Base-by-base conservation (phyloP, 2,113 vertebrate species). In the Hippocampus mohnikei region DNA sequence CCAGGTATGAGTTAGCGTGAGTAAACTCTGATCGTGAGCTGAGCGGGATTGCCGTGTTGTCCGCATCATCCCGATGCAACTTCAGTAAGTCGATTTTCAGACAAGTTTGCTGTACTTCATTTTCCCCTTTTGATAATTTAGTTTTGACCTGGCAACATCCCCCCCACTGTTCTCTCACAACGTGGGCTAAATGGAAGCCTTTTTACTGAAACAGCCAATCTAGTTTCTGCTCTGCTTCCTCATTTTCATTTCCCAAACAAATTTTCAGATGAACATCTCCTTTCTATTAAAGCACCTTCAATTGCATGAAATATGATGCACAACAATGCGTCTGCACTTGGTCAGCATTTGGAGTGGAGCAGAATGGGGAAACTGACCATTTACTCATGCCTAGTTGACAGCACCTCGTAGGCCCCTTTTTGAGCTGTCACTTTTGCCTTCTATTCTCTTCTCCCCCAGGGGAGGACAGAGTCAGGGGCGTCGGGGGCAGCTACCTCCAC, bases 241-340 rank as follows among this genome's bases (percentile, higher is more conserved):
- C 18, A 18, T 50, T 50, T 50, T 18, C 48, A 46, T 46, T 50
- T 20, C 5, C 48, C 4, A 21, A n/a, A 55, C 3, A n/a, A 10
- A 55, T 55, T n/a, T 55, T 55, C 21, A 23, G 21, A 55, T 55
- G 21, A 15, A 55, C 21, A 23, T 11, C 8, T 55, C 52, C 52
- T n/a, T 10, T 44, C 42, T 20, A 55, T 55, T 18, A n/a, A 55
- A 23, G 92, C 92, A 94, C 94, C 91, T 93, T 93, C 94, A 94
- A 96, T 95, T 94, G 95, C 90, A 93, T 88, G 93, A 92, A 91
- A 85, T 89, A 81, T 84, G 88, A 84, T 84, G 89, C 74, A 48
- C 41, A 88, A 79, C 77, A 78, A n/a, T 71, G 41, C 71, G 69
- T 78, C 79, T 80, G 69, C 70, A 69, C 86, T 71, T 33, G 52